These are phyloP conservation scores for Callaeas wilsoni DNA, from an alignment of 2,113 vertebrate species.

Conservation along the genomic window DNA sequence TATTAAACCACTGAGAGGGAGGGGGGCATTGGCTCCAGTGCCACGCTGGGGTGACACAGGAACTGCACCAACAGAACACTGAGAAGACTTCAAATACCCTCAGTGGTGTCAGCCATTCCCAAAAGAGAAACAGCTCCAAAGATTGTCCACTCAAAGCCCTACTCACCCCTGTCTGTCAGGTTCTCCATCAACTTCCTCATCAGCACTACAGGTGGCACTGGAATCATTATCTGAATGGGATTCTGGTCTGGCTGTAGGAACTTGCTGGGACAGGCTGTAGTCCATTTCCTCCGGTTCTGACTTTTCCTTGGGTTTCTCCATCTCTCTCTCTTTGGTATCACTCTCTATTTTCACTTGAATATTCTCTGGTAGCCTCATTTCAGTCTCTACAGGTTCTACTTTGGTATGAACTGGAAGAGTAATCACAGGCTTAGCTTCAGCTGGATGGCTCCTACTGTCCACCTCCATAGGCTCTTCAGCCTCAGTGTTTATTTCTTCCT, in stretches of 20 bases:
- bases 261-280: conserved; percentile 51
- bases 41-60: background rate
- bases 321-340: conserved; percentile 84
- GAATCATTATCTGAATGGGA: conserved; percentile 93
- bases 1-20: background rate
- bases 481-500: conserved; percentile 81
- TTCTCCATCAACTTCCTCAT: conserved; percentile 93
- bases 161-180: conserved; percentile 87
- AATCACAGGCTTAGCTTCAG: conserved; percentile 69
- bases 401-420: conserved; percentile 79
- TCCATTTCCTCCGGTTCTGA: conserved; percentile 70
- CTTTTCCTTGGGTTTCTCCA: conserved; percentile 76
- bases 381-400: conserved; percentile 82
- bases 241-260: conserved; percentile 57
- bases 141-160: background rate
- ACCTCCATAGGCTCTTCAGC: conserved; percentile 72
- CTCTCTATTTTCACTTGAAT: conserved; percentile 85
- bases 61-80: background rate
- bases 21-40: background rate
- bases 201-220: conserved; percentile 97
- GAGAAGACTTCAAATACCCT: background rate
- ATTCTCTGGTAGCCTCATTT: conserved; percentile 78
- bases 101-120: background rate
- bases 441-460: conserved; percentile 70
- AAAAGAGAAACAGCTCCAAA: background rate